phyloP scores from a whole-genome alignment of 2,113 vertebrate genomes.

The Ramphastos sulfuratus region DNA sequence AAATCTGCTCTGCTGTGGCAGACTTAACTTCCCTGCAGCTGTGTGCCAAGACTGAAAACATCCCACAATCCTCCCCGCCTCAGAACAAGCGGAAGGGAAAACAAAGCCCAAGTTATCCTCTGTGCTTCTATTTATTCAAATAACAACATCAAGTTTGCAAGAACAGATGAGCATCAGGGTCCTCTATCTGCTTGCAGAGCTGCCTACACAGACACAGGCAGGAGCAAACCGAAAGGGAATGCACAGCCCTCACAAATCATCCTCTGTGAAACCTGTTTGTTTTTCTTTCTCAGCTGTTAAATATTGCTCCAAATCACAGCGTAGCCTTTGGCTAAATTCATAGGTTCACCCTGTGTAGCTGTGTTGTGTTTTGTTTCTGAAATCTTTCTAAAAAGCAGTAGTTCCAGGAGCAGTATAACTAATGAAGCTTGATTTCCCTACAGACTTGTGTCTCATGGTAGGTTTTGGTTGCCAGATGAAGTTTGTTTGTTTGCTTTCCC shows the following conservation, averaged over 20 bases:
- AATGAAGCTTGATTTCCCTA: background rate
- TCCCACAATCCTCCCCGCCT: background rate
- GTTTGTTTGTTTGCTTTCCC: background rate
- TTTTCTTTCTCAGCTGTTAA: background rate
- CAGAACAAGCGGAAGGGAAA: background rate
- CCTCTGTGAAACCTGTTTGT: background rate
- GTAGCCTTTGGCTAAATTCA: background rate
- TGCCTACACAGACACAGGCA: accelerated
- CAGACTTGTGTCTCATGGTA: background rate
- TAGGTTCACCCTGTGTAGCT: background rate
- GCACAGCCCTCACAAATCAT: background rate
- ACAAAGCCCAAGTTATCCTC: background rate
- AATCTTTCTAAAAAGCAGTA: background rate
- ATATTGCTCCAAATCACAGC: background rate
- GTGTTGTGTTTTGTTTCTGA: background rate
- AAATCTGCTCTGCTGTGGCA: background rate
- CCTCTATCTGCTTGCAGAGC: background rate
- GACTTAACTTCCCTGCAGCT: background rate
- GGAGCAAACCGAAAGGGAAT: background rate
- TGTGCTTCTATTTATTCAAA: background rate
- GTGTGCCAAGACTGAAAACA: constrained; percentile 13
- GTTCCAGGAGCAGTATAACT: background rate
- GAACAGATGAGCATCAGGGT: background rate
- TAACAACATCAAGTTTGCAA: background rate
- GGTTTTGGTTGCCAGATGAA: background rate